Evolutionary conservation across 2,797 vertebrate genomes (phyloP).

Genomic region (Cossypha niveicapilla): DNA sequence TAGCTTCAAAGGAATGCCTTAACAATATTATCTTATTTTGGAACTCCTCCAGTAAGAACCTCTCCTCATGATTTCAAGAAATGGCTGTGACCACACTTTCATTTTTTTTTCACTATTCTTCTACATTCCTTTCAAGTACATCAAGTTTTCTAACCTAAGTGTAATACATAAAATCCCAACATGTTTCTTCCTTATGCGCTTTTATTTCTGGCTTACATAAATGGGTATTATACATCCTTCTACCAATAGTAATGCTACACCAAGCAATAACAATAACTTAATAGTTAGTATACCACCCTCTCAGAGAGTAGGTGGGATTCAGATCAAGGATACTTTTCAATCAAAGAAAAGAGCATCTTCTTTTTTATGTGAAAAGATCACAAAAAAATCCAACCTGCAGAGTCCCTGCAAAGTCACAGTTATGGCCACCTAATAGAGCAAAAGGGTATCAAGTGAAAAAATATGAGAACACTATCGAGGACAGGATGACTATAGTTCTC

Average conservation of each 20-base stretch:
- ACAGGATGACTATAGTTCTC: not conserved
- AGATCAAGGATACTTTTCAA: not conserved
- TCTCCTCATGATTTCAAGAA: not conserved
- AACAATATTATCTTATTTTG: not conserved
- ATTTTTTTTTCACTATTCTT: not conserved
- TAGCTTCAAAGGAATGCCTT: constrained; percentile 31
- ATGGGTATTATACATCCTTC: not conserved
- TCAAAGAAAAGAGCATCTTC: not conserved
- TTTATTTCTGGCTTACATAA: not conserved
- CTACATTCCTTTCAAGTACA: not conserved
- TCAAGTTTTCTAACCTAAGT: not conserved
- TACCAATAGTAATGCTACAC: not conserved
- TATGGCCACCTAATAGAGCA: not conserved
- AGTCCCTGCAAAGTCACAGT: not conserved
- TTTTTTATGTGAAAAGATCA: not conserved
- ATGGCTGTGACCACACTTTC: not conserved
- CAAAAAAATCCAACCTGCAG: not conserved
- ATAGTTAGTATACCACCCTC: not conserved
- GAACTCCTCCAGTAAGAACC: not conserved
- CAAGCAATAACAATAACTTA: not conserved
- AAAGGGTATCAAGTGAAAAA: not conserved
- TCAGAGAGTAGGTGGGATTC: not conserved
- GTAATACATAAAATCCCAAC: not conserved
- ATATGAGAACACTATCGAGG: not conserved
- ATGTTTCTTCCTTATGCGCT: not conserved